A percentile compares a stretch with the other conserved stretches of the same genome.
These are phyloP conservation scores for Oophaga sylvatica DNA, from an alignment of 2,797 vertebrate species.

Conservation along the genomic window DNA sequence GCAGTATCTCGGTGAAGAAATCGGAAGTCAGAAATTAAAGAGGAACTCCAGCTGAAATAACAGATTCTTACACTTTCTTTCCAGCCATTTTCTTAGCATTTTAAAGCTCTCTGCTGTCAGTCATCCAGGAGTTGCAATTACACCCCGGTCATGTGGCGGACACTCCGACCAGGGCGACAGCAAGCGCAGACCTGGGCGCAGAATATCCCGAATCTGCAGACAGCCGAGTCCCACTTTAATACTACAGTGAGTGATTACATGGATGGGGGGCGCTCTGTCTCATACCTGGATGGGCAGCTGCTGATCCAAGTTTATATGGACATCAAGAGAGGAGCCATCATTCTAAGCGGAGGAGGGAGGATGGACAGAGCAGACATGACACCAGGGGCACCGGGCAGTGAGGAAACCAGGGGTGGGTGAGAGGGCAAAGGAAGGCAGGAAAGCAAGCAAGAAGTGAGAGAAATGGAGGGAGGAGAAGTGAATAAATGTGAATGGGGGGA, in stretches of 20 bases:
- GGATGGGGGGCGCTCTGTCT: neutral
- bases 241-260: neutral
- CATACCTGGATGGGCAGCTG: constrained; percentile 75
- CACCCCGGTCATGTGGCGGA: no score
- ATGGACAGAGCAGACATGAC: neutral
- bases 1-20: no score
- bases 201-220: no score
- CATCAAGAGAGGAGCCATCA: constrained; percentile 83
- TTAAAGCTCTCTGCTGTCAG: neutral
- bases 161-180: no score
- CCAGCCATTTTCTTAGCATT: neutral
- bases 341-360: constrained; percentile 17
- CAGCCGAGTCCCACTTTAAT: neutral
- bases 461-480: neutral
- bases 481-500: neutral
- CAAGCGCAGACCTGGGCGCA: no score
- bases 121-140: neutral
- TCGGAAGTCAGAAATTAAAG: no score
- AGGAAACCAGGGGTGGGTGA: no score
- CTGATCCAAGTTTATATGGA: constrained; percentile 91
- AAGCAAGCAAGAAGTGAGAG: neutral
- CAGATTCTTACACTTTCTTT: neutral
- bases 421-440: neutral
- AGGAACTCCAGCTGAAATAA: neutral
- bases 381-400: neutral